These are phyloP conservation scores for Ammodytes marinus DNA, from an alignment of 2,113 vertebrate species.

Conservation along the genomic window DNA sequence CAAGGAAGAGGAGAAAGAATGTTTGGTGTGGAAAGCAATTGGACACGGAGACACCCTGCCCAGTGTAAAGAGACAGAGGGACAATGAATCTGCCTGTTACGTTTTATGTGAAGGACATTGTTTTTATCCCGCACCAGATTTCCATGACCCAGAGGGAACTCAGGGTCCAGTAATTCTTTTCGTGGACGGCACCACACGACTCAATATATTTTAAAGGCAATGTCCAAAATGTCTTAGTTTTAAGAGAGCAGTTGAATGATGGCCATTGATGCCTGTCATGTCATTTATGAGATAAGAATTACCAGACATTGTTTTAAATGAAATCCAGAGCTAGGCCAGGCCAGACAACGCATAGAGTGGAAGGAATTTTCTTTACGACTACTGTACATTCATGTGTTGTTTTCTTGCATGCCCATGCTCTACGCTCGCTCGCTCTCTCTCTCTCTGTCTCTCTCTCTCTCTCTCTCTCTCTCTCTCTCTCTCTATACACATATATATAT, in stretches of 20 bases:
- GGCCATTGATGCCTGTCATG: slow-evolving; percentile 61
- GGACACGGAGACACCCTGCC: slow-evolving; percentile 42
- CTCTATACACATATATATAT: no score
- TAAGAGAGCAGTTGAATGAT: slow-evolving; percentile 66
- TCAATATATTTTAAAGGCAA: slow-evolving; percentile 70
- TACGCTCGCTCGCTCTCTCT: not conserved
- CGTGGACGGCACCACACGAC: slow-evolving; percentile 60
- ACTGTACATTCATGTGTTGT: slow-evolving; percentile 13
- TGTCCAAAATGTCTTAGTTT: slow-evolving; percentile 68
- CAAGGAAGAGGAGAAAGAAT: slow-evolving; percentile 30
- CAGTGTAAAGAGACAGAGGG: slow-evolving; percentile 58
- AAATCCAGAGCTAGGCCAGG: slow-evolving; percentile 45
- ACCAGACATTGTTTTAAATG: slow-evolving; percentile 56
- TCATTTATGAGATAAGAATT: slow-evolving; percentile 76
- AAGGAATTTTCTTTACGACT: slow-evolving; percentile 15
- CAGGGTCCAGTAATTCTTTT: slow-evolving; percentile 65
- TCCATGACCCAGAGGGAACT: slow-evolving; percentile 62
- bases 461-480: no score
- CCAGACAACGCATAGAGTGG: slow-evolving; percentile 4
- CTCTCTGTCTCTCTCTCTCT: not conserved
- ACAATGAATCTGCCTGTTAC: slow-evolving; percentile 72
- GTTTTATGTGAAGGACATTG: slow-evolving; percentile 72
- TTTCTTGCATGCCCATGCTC: not conserved
- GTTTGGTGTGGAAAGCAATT: slow-evolving; percentile 39
- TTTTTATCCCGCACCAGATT: slow-evolving; percentile 74